A percentile compares a stretch with the other conserved stretches of the same genome.
Conservation (phyloP, 1,140 invertebrate genomes). For the Subanguina moxae region DNA sequence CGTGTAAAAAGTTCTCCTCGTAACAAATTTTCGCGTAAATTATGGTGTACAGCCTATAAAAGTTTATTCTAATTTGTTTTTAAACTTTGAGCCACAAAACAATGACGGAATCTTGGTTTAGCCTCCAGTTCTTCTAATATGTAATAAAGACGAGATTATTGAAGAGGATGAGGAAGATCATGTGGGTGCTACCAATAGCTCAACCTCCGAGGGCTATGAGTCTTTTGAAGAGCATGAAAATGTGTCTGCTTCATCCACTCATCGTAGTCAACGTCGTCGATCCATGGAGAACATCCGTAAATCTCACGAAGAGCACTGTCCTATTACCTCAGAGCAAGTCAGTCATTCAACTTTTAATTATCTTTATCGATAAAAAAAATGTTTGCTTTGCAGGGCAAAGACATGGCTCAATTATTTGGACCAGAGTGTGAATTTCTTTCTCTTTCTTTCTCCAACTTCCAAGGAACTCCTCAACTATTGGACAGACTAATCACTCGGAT, state of each 20-base stretch:
- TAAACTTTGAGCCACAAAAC: not conserved
- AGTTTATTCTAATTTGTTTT: constrained; percentile 10
- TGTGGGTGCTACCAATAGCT: constrained; percentile 2
- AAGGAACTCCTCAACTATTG: not conserved
- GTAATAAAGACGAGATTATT: constrained; percentile 20
- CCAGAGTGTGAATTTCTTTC: constrained; percentile 26
- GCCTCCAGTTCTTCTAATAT: constrained; percentile 23
- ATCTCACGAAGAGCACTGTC: constrained; percentile 13
- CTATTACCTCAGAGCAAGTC: constrained; percentile 16
- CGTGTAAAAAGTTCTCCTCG: too few relatives aligned
- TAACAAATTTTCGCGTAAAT: too few relatives aligned
- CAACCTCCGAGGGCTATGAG: constrained; percentile 14
- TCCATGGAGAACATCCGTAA: constrained; percentile 16
- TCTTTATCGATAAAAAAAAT: not conserved
- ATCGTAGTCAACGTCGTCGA: not conserved
- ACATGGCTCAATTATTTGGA: constrained; percentile 12
- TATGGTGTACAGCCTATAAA: too few relatives aligned
- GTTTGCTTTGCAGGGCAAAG: constrained; percentile 15
- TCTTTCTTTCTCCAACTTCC: constrained; percentile 9
- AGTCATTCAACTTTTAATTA: not conserved
- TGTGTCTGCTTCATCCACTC: not conserved
- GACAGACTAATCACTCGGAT: not conserved
- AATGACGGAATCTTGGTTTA: too few relatives aligned
- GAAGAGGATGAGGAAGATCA: constrained; percentile 13
- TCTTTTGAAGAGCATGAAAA: not conserved